phyloP scores from a whole-genome alignment of 2,113 vertebrate species.

The Xenopus laevis region DNA sequence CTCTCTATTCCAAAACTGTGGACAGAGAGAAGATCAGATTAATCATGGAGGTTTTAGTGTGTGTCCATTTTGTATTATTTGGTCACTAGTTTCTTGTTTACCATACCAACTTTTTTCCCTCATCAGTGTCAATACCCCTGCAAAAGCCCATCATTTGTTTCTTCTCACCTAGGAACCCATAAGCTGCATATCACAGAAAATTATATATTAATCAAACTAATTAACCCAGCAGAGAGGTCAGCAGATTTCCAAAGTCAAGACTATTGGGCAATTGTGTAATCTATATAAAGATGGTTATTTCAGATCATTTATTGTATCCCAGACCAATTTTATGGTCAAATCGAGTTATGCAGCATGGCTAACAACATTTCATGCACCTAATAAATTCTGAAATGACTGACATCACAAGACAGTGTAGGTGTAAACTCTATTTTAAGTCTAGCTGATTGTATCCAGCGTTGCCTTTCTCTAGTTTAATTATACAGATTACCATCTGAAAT shows the following conservation, averaged over 20 bases:
- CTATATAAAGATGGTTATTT: background rate
- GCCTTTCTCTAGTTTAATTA: no score
- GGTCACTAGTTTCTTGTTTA: no score
- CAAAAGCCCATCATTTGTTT: background rate
- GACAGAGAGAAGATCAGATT: no score
- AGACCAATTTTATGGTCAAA: background rate
- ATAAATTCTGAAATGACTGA: background rate
- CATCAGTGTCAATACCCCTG: no score
- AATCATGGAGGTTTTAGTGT: no score
- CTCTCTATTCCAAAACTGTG: no score
- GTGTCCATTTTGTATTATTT: no score
- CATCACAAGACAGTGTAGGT: no score
- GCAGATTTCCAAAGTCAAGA: background rate
- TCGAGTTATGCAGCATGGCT: background rate
- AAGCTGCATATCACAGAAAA: background rate
- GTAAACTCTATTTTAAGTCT: no score
- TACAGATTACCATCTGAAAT: no score
- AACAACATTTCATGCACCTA: constrained; percentile 4
- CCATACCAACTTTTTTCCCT: no score
- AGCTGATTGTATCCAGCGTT: no score
- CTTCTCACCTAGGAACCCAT: background rate
- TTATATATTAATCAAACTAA: background rate
- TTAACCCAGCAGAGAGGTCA: background rate
- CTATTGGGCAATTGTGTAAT: background rate
- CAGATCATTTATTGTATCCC: background rate